Conservation (phyloP, 2,113 vertebrate species). For the Erythrolamprus reginae region DNA sequence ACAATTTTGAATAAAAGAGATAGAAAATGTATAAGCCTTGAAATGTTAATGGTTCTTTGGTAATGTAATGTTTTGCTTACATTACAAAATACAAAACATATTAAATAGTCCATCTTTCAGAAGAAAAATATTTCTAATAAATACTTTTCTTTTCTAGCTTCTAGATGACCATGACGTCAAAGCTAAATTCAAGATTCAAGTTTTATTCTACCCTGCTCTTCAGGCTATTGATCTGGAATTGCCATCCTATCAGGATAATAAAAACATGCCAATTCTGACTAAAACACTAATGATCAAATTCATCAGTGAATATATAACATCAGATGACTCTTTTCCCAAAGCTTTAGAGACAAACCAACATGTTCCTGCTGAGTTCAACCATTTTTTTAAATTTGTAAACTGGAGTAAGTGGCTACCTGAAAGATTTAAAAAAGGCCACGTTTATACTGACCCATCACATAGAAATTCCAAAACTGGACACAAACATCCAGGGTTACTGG, state of each 20-base stretch:
- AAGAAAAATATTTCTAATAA: accelerated
- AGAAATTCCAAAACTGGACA: background rate
- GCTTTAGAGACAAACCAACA: constrained; percentile 80
- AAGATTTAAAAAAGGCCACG: constrained; percentile 52
- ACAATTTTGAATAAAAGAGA: background rate
- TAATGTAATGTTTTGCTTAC: background rate
- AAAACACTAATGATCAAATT: constrained; percentile 66
- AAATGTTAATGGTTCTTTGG: background rate
- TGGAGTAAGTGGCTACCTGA: constrained; percentile 83
- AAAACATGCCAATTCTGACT: constrained; percentile 69
- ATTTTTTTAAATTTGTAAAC: constrained; percentile 77
- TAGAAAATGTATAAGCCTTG: background rate
- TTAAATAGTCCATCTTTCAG: background rate
- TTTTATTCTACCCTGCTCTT: constrained; percentile 82
- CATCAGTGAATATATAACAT: constrained; percentile 82
- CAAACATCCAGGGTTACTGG: constrained; percentile 57
- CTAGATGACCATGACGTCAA: constrained; percentile 71
- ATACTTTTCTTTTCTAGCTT: constrained; percentile 63
- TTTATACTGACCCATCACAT: constrained; percentile 55
- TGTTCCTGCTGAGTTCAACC: constrained; percentile 59
- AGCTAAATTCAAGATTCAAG: constrained; percentile 75
- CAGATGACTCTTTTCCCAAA: constrained; percentile 65
- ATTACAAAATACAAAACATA: accelerated
- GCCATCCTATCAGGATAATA: constrained; percentile 79
- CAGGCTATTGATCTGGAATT: constrained; percentile 81